Conservation (phyloP, 2,797 vertebrate genomes). For the Epinephelus coioides region DNA sequence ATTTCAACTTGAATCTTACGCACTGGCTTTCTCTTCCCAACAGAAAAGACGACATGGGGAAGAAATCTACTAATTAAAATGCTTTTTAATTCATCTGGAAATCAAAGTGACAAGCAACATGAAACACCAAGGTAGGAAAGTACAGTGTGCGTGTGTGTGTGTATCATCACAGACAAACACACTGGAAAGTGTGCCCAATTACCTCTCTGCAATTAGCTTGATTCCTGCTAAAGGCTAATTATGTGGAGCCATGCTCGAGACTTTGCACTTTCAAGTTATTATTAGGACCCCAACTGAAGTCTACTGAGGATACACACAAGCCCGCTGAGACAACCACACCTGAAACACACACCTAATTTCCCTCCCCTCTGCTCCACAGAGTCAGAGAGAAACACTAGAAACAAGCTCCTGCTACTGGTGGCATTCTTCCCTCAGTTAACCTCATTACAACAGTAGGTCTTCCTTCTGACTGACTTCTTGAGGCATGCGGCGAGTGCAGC, state of each 20-base stretch:
- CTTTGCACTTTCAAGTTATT: conserved; percentile 90
- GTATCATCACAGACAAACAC: conserved; percentile 78
- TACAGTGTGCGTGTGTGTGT: conserved; percentile 50
- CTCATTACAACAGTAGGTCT: conserved; percentile 70
- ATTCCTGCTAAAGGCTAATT: conserved; percentile 89
- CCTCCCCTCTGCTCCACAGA: conserved; percentile 81
- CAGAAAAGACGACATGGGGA: conserved; percentile 63
- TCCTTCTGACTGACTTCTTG: conserved; percentile 52
- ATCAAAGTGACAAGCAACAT: conserved; percentile 87
- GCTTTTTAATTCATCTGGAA: conserved; percentile 80
- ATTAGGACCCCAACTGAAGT: conserved; percentile 87
- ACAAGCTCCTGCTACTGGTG: conserved; percentile 73
- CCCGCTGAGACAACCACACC: conserved; percentile 83
- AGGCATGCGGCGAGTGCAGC: conserved; percentile 28
- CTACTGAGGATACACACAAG: conserved; percentile 78
- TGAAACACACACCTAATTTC: conserved; percentile 86
- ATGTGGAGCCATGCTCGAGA: conserved; percentile 82
- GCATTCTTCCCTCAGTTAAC: conserved; percentile 77
- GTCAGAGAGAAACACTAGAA: conserved; percentile 70
- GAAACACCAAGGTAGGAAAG: conserved; percentile 78
- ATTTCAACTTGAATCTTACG: conserved; percentile 49
- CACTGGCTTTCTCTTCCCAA: conserved; percentile 51
- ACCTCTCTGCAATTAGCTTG: conserved; percentile 87
- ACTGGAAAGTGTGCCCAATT: conserved; percentile 85
- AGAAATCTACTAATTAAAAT: conserved; percentile 82